Base-by-base conservation (phyloP, 1,140 invertebrate genomes). In the Dolichoris vasculosae region DNA sequence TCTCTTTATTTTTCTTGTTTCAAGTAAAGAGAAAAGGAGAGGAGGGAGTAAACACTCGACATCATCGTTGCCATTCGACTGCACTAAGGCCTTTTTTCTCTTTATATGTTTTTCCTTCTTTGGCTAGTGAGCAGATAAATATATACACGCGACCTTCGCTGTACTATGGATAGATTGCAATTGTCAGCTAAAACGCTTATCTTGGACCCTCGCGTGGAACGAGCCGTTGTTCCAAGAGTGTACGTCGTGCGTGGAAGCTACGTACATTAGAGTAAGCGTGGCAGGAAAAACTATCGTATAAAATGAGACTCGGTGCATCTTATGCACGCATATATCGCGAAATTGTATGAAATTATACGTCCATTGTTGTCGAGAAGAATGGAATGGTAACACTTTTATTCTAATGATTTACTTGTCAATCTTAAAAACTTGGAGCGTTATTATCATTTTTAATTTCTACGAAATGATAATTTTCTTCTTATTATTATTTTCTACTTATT, bases 271-370 rank as follows among this genome's bases (percentile, higher is more conserved):
- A 73, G 51, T 32, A 69, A 69, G n/a, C 64, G 79, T 81, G 51
- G 69, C 82, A 75, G 71, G 64, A 83, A 76, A 76, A 83, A 55
- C 15, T 73, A 7, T 35, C 0, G 43, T 30, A 32, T 15, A 43
- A 9, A 67, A 30, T 40, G 38, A 13, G 7, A 64, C 63, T 43
- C 40, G 32, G 23, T 26, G 79, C 79, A 67, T 69, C 32, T 51
- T 59, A 75, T 55, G 48, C 69, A 48, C 69, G 69, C 69, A 73
- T 71, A 30, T 46, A 75, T 67, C 55, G 23, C 17, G 30, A 51
- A 86, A 86, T 86, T 86, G 82, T 59, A 82, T 86, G 80, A 67
- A 86, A 86, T 86, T 83, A 82, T 71, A 55, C 81, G 71, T 63
- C 85, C 26, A 73, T 79, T 80, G 71, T 77, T 78, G 83, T 48